Base-by-base conservation (phyloP, 2,113 vertebrate genomes). In the Heterocephalus glaber region DNA sequence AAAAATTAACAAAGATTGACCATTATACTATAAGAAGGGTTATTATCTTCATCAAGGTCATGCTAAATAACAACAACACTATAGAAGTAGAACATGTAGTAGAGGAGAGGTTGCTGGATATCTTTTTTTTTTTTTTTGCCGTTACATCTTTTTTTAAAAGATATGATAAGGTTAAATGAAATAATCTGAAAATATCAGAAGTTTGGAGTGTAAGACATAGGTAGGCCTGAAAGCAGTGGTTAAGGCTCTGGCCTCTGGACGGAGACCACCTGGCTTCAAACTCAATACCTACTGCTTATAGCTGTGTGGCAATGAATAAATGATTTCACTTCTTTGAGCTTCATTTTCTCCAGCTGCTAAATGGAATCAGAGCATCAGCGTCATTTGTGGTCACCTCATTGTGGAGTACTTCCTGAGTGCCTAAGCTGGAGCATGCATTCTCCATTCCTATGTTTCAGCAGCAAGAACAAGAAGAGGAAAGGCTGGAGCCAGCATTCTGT, bases 1-100 rank as follows among this genome's bases (percentile, higher is more conserved):
- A 79, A 86, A 89, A 80, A 90, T 85, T 95, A 97, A 95, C 95
- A 94, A 95, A 91, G 63, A 92, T 1, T 81, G 94, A 85, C 90
- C 47, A 83, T 86, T 77, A 38, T 56, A 52, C 82, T 82, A 70
- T 26, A 77, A 65, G 65, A 83, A 91, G 54, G 70, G 17, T 77
- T 79, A 94, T 84, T 88, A 74, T 90, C 90, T 85, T 66, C 90
- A 88, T 72, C 65, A 94, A 96, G 94, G 65, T 86, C 86, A 90
- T 22, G 24, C 38, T 56, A 35, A 56, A 24, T 87, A 28, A 84
- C 26, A 41, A n/a, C 13, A 63, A 86, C 0, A 3, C 58, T 88
- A 1, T 2, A 77, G 19, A 96, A 84, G 61, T 8, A 81, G 52
- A 54, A 66, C 20, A 49, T 49, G 66, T 16, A 47, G 10, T 20